Conservation (phyloP, 2,888 invertebrate genomes). For the Erebia epiphron region DNA sequence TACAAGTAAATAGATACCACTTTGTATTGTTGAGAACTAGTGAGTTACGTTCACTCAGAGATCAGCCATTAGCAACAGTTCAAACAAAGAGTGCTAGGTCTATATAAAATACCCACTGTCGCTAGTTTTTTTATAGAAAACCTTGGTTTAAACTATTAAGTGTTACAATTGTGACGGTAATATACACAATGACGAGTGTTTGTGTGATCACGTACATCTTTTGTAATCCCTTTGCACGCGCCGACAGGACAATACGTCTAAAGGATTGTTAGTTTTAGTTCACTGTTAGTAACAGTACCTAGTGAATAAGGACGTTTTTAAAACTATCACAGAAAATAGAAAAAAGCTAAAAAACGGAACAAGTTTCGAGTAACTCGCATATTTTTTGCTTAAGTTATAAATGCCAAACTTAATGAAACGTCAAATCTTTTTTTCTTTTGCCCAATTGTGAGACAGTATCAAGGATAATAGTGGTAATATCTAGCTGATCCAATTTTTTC, state of each 20-base stretch:
- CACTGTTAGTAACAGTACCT: too few relatives aligned
- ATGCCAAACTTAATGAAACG: too few relatives aligned
- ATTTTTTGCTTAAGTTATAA: too few relatives aligned
- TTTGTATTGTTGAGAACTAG: constrained; percentile 1
- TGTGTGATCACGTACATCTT: not conserved
- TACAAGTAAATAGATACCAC: not conserved
- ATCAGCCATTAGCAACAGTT: not conserved
- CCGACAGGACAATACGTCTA: not conserved
- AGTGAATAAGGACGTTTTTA: not conserved
- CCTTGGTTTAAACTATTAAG: not conserved
- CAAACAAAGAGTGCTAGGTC: not conserved
- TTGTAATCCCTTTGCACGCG: not conserved
- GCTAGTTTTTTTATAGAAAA: not conserved
- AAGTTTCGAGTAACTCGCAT: too few relatives aligned
- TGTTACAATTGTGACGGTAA: not conserved
- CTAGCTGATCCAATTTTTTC: too few relatives aligned
- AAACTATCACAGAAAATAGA: too few relatives aligned
- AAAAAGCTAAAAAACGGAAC: too few relatives aligned
- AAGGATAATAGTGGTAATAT: too few relatives aligned
- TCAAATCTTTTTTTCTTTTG: too few relatives aligned
- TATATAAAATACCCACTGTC: constrained; percentile 1
- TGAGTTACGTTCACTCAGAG: not conserved
- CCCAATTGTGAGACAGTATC: too few relatives aligned
- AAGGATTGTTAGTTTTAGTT: not conserved
- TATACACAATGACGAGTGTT: not conserved